phyloP scores from a whole-genome alignment of 2,888 invertebrate species.

The Carpatolechia fugitivella region DNA sequence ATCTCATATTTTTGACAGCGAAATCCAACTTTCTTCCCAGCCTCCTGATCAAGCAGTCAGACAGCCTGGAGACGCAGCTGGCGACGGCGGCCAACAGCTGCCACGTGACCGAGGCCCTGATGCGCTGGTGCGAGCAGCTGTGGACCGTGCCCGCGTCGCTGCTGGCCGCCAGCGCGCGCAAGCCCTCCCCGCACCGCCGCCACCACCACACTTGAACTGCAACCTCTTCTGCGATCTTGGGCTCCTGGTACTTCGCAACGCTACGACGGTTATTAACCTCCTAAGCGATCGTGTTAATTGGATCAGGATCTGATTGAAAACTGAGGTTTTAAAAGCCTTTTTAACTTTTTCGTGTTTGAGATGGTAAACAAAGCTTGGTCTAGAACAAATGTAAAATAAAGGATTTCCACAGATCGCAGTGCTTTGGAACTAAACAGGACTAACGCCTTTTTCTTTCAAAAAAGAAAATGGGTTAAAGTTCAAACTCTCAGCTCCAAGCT shows the following conservation, averaged over 20 bases:
- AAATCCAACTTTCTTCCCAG: conserved; percentile 44
- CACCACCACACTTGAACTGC: conserved; percentile 57
- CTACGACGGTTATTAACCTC: not conserved
- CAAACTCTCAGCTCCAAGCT: not conserved
- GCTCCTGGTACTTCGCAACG: not conserved
- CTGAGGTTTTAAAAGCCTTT: too few species aligned
- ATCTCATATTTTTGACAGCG: not conserved
- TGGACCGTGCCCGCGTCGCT: conserved; percentile 89
- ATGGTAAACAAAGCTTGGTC: too few species aligned
- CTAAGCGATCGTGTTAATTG: too few species aligned
- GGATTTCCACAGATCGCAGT: too few species aligned
- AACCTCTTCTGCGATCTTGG: not conserved
- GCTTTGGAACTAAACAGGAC: too few species aligned
- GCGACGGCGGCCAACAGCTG: conserved; percentile 93
- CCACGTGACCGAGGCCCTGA: conserved; percentile 89
- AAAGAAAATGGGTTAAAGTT: not conserved
- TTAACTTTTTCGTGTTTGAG: not conserved
- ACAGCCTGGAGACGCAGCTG: conserved; percentile 84
- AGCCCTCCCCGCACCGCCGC: conserved; percentile 54
- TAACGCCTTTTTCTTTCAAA: too few species aligned
- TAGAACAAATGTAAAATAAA: too few species aligned
- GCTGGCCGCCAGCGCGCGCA: conserved; percentile 76
- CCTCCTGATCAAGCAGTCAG: conserved; percentile 81
- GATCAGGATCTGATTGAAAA: too few species aligned
- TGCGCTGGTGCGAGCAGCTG: conserved; percentile 86